Conservation (phyloP, 2,888 invertebrate species). For the Magallana nippona region DNA sequence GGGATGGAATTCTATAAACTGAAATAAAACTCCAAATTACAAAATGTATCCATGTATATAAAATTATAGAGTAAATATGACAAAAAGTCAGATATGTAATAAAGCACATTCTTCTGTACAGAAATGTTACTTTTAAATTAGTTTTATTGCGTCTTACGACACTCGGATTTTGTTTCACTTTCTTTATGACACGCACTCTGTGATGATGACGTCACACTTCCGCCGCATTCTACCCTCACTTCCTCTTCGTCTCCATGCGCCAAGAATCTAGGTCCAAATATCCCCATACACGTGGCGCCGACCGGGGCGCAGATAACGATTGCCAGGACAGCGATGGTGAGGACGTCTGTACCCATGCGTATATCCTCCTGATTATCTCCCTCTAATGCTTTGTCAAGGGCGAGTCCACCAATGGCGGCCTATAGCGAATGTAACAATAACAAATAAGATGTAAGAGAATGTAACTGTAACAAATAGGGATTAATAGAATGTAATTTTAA, state of each 20-base stretch:
- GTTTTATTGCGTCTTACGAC: not conserved
- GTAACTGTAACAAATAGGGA: too few relatives aligned
- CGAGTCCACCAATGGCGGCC: constrained; percentile 78
- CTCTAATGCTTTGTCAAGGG: constrained; percentile 72
- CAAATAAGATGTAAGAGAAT: not conserved
- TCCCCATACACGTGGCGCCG: constrained; percentile 64
- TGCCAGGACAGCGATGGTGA: constrained; percentile 67
- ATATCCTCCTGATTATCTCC: constrained; percentile 50
- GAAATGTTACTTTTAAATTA: not conserved
- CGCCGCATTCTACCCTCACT: constrained; percentile 20
- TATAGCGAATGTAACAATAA: constrained; percentile 50
- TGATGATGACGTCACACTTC: not conserved
- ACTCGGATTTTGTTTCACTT: not conserved
- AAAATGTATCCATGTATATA: too few relatives aligned
- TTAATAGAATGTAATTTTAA: too few relatives aligned
- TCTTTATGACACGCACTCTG: constrained; percentile 17
- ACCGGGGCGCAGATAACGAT: constrained; percentile 69
- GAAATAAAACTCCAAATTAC: too few relatives aligned
- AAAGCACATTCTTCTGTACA: not conserved
- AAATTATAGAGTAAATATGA: too few relatives aligned
- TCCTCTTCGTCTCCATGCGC: constrained; percentile 50
- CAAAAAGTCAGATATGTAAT: not conserved
- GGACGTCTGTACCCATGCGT: constrained; percentile 56
- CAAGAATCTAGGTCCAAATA: constrained; percentile 64
- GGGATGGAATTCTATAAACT: too few relatives aligned